Percentiles rank a stretch among this genome's conserved stretches.
These are phyloP conservation scores for Solea senegalensis DNA, from an alignment of 2,113 vertebrate genomes.

Conservation along the genomic window DNA sequence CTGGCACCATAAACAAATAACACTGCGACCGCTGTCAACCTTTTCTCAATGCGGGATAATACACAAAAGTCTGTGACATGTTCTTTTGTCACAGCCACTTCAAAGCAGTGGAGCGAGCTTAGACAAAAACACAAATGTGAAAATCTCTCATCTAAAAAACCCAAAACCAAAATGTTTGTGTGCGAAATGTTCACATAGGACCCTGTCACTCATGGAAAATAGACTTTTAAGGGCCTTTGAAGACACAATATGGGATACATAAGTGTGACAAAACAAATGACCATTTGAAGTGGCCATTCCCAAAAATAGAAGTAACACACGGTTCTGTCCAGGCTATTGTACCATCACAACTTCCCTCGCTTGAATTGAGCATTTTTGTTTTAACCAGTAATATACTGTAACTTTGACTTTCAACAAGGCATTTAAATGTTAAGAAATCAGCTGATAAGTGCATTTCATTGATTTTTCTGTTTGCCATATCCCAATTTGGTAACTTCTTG, in stretches of 20 bases:
- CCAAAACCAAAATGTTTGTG: not conserved
- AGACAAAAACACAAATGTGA: conserved; percentile 9
- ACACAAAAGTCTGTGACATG: not conserved
- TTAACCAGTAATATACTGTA: not conserved
- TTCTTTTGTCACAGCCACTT: not conserved
- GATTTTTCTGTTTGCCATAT: conserved; percentile 15
- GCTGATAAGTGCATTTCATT: conserved; percentile 26
- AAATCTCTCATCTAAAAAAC: conserved; percentile 1
- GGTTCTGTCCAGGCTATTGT: not conserved
- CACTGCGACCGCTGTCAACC: not conserved
- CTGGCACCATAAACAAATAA: conserved; percentile 7
- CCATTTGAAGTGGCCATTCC: not conserved
- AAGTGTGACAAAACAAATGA: not conserved
- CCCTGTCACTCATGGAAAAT: not conserved
- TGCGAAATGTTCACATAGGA: not conserved
- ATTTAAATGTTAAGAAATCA: conserved; percentile 36
- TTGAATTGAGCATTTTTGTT: not conserved
- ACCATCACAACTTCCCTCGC: not conserved
- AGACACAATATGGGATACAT: not conserved
- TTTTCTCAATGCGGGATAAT: not conserved
- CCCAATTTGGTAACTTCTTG: too few species aligned
- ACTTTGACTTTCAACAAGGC: conserved; percentile 17
- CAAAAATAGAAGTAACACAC: not conserved
- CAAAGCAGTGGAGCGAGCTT: not conserved
- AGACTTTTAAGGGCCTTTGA: not conserved